Evolutionary conservation across 2,113 vertebrate genomes (phyloP).

Genomic region (Sceloporus tristichus): DNA sequence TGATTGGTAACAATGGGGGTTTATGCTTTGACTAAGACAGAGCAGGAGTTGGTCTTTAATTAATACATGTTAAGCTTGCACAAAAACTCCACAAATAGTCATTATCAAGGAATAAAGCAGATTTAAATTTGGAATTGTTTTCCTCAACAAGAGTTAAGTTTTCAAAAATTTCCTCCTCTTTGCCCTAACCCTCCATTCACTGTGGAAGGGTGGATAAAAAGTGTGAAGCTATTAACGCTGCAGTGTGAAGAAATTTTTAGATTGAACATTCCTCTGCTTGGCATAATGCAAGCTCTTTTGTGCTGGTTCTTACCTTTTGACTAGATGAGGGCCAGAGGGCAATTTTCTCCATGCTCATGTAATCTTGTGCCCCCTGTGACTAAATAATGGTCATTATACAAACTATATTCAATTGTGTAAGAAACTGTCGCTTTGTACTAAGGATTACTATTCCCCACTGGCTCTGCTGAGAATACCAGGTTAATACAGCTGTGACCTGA

Average conservation of each 20-base stretch:
- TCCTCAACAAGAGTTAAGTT: slow-evolving; percentile 52
- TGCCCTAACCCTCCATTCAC: slow-evolving; percentile 46
- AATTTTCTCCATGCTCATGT: slow-evolving; percentile 82
- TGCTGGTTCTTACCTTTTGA: slow-evolving; percentile 77
- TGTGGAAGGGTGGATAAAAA: slow-evolving; percentile 66
- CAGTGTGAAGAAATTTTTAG: slow-evolving; percentile 71
- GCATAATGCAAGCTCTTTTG: slow-evolving; percentile 78
- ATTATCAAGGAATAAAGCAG: slow-evolving; percentile 18
- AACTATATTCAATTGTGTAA: slow-evolving; percentile 74
- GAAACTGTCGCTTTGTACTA: slow-evolving; percentile 72
- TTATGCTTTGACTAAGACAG: slow-evolving; percentile 23
- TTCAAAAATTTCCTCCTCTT: slow-evolving; percentile 44
- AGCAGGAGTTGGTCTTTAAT: slow-evolving; percentile 7
- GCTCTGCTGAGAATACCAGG: slow-evolving; percentile 76
- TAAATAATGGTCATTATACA: slow-evolving; percentile 86
- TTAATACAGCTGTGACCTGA: slow-evolving; percentile 81
- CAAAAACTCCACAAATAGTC: slow-evolving; percentile 37
- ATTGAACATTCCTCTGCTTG: slow-evolving; percentile 76
- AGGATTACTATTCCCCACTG: slow-evolving; percentile 75
- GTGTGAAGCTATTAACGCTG: slow-evolving; percentile 69
- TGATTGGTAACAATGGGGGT: slow-evolving; percentile 36
- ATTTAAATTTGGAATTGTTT: slow-evolving; percentile 50
- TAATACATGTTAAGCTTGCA: slow-evolving; percentile 20
- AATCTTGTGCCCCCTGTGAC: slow-evolving; percentile 82
- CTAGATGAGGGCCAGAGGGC: slow-evolving; percentile 80